Evolutionary conservation across 2,113 vertebrate genomes (phyloP).

Genomic region (Callocephalon fimbriatum): DNA sequence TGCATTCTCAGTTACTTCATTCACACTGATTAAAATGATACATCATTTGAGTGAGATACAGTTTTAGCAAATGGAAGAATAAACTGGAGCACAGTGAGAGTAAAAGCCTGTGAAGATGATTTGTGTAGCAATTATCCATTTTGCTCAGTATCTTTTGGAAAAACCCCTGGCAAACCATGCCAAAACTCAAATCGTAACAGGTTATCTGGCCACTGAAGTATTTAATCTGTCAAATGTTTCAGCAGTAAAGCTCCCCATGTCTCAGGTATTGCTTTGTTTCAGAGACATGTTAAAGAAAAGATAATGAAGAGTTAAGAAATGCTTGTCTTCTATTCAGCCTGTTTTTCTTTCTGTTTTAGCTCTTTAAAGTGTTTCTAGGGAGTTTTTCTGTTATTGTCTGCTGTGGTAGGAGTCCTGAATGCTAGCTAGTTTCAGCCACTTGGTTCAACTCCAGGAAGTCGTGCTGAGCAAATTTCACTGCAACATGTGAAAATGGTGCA

Average conservation of each 20-base stretch:
- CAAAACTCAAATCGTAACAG: neutral
- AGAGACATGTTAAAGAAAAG: neutral
- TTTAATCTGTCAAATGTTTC: neutral
- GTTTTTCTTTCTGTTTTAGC: neutral
- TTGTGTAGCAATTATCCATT: neutral
- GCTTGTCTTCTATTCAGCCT: neutral
- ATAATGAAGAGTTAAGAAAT: neutral
- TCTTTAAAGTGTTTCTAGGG: neutral
- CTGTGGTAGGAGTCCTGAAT: neutral
- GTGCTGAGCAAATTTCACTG: constrained; percentile 21
- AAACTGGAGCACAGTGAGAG: neutral
- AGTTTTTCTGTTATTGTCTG: neutral
- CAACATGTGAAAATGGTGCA: constrained; percentile 1
- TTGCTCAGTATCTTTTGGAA: neutral
- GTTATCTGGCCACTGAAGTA: neutral
- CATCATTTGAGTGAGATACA: neutral
- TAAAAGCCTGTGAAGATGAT: neutral
- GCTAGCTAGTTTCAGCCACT: neutral
- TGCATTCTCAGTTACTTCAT: neutral
- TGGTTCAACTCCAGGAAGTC: constrained; percentile 23
- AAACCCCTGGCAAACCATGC: neutral
- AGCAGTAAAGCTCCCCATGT: neutral
- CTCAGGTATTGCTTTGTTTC: neutral
- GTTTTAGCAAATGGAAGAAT: neutral
- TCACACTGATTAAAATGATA: neutral